phyloP scores from a whole-genome alignment of 2,888 invertebrate genomes.

The Tethea ocularis region DNA sequence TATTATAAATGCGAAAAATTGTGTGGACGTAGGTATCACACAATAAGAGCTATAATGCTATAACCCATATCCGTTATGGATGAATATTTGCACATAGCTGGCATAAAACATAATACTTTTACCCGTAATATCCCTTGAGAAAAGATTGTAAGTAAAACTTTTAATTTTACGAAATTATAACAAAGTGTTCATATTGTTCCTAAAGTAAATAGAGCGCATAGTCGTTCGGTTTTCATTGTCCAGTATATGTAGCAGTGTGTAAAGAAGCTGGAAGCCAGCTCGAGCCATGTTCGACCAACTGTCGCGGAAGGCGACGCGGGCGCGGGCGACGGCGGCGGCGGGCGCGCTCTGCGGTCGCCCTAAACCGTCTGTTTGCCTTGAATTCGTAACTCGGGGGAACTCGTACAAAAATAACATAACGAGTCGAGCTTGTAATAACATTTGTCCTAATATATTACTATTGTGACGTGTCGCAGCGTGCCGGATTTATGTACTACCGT shows the following conservation, averaged over 20 bases:
- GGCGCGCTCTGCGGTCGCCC: conserved; percentile 36
- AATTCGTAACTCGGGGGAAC: conserved; percentile 58
- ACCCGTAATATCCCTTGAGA: too few relatives aligned
- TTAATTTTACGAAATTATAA: too few relatives aligned
- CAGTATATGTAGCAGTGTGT: not conserved
- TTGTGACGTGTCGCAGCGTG: conserved; percentile 73
- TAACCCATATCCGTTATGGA: too few relatives aligned
- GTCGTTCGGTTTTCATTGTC: not conserved
- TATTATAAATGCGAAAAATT: too few relatives aligned
- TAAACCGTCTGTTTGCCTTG: conserved; percentile 47
- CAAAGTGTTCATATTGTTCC: not conserved
- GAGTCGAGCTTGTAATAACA: conserved; percentile 80
- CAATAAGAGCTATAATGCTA: too few relatives aligned
- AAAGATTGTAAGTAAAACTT: too few relatives aligned
- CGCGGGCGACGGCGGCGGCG: conserved; percentile 19
- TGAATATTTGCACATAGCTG: too few relatives aligned
- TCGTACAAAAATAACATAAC: conserved; percentile 78
- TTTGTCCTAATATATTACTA: conserved; percentile 81
- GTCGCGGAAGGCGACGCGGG: conserved; percentile 21
- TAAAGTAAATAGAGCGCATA: not conserved
- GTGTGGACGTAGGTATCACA: too few relatives aligned
- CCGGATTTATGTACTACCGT: conserved; percentile 75
- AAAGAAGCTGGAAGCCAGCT: not conserved
- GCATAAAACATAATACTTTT: too few relatives aligned
- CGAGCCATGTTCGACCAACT: conserved; percentile 19